phyloP scores from a whole-genome alignment of 1,140 invertebrate species.

The Cotesia glomerata region DNA sequence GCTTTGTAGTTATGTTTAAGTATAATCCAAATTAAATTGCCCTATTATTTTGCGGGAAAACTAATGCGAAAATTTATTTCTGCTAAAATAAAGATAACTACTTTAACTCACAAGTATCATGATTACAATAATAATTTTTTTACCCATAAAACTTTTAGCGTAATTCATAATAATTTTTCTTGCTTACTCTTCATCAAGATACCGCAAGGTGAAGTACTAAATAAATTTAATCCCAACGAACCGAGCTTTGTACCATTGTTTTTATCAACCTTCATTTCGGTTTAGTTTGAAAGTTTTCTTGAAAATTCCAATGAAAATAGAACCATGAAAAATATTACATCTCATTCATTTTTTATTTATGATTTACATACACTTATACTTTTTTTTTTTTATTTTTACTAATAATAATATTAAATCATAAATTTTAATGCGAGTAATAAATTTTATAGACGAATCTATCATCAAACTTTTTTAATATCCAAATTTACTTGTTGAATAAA shows the following conservation, averaged over 20 bases:
- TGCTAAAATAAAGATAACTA: too few relatives aligned
- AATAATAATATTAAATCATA: background rate
- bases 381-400: background rate
- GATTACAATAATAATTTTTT: too few relatives aligned
- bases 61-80: too few relatives aligned
- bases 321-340: slow-evolving; percentile 28
- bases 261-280: slow-evolving; percentile 9
- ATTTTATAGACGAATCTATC: background rate
- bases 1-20: background rate
- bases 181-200: too few relatives aligned
- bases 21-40: slow-evolving; percentile 11
- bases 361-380: background rate
- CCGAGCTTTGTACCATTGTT: background rate
- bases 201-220: too few relatives aligned
- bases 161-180: too few relatives aligned
- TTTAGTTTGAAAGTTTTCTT: slow-evolving; percentile 12
- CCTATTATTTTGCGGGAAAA: background rate
- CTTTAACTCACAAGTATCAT: too few relatives aligned
- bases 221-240: background rate
- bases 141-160: too few relatives aligned
- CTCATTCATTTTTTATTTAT: slow-evolving; percentile 27
- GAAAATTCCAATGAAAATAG: background rate
- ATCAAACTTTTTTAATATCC: background rate
- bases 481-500: background rate
- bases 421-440: background rate